Conservation (phyloP, 2,113 vertebrate genomes). For the Pelodiscus sinensis region DNA sequence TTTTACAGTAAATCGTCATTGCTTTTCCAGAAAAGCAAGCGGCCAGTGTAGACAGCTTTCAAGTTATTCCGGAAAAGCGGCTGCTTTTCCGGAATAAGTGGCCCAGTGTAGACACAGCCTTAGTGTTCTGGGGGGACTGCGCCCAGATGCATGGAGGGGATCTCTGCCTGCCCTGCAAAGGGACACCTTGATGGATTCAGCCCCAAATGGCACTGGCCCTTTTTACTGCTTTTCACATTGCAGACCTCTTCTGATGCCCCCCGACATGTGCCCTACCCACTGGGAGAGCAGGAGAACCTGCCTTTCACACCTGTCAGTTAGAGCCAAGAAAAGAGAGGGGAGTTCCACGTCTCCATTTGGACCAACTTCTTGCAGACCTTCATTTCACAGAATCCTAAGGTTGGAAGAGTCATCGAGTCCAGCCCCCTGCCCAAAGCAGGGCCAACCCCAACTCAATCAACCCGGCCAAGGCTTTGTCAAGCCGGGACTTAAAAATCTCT, state of each 20-base stretch:
- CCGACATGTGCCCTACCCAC: neutral
- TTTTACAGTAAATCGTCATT: too few species aligned
- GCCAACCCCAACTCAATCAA: too few species aligned
- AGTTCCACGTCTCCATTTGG: fast-evolving
- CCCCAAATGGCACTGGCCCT: fast-evolving
- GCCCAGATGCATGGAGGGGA: fast-evolving
- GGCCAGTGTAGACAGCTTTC: too few species aligned
- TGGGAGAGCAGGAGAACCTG: neutral
- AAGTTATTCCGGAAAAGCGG: too few species aligned
- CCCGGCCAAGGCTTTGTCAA: too few species aligned
- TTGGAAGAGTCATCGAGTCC: too few species aligned
- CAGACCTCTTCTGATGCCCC: fast-evolving
- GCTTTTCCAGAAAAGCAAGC: too few species aligned
- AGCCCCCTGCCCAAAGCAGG: too few species aligned
- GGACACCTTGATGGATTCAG: neutral
- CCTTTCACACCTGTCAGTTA: neutral
- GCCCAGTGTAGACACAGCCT: too few species aligned
- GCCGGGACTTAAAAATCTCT: too few species aligned
- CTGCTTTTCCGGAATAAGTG: too few species aligned
- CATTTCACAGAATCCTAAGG: too few species aligned
- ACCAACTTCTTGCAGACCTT: neutral
- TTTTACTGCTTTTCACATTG: fast-evolving
- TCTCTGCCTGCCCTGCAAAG: fast-evolving
- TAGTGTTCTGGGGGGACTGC: fast-evolving
- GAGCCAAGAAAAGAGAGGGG: neutral